These are phyloP conservation scores for Bettongia penicillata DNA, from an alignment of 2,113 vertebrate genomes.

Conservation along the genomic window DNA sequence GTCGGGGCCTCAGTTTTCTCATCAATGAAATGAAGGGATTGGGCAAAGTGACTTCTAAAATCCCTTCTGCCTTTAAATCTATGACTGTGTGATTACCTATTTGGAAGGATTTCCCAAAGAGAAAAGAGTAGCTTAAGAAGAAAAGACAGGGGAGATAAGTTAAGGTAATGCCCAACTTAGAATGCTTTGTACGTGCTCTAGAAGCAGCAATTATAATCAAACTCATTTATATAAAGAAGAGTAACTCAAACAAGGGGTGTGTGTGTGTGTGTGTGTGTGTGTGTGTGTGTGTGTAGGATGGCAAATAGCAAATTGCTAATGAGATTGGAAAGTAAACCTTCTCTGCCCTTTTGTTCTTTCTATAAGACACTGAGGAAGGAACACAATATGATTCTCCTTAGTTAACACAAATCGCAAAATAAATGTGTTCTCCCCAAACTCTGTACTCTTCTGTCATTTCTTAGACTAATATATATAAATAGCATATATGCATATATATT, in stretches of 20 bases:
- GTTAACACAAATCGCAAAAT: neutral
- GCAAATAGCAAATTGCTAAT: neutral
- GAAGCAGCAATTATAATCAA: accelerated
- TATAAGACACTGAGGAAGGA: neutral
- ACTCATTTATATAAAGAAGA: neutral
- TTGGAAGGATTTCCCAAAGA: neutral
- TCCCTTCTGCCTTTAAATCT: neutral
- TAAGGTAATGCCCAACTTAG: neutral
- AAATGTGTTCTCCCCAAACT: neutral
- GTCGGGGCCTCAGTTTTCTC: neutral
- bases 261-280: no score
- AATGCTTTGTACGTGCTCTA: neutral
- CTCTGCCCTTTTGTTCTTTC: neutral
- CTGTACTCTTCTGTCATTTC: neutral
- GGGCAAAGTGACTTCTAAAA: neutral
- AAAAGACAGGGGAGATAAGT: neutral
- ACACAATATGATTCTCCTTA: neutral
- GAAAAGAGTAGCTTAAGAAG: neutral
- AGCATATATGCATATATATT: neutral
- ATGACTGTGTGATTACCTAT: neutral
- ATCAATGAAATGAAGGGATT: neutral
- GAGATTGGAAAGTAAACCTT: neutral
- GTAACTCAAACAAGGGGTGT: neutral
- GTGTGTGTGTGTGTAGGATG: neutral
- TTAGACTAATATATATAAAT: neutral